These are phyloP conservation scores for Peucedramus taeniatus DNA, from an alignment of 2,113 vertebrate genomes.

Conservation along the genomic window DNA sequence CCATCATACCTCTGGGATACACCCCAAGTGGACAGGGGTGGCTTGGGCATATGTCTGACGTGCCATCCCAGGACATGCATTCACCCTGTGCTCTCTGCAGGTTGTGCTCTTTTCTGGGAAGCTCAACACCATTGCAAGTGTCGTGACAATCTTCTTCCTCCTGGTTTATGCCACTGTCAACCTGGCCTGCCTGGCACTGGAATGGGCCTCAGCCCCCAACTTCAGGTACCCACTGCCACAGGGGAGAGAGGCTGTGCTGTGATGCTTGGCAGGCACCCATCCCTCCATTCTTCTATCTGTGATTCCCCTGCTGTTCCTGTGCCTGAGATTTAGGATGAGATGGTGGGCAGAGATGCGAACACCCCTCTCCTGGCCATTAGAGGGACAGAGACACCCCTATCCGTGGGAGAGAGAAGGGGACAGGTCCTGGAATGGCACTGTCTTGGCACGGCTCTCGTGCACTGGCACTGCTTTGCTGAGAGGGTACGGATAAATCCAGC, in stretches of 20 bases:
- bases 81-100: conserved; percentile 56
- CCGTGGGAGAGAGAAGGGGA: neutral
- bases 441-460: neutral
- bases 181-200: conserved; percentile 85
- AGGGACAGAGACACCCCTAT: neutral
- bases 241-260: neutral
- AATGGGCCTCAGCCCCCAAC: conserved; percentile 92
- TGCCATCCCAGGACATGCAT: neutral
- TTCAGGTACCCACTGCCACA: conserved; percentile 74
- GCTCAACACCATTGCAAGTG: conserved; percentile 89
- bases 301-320: neutral
- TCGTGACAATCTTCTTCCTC: conserved; percentile 90
- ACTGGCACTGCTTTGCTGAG: neutral
- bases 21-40: neutral
- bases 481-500: neutral
- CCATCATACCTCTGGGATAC: rapidly evolving
- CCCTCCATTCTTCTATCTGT: neutral
- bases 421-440: neutral
- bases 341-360: neutral
- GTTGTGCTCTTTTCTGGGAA: conserved; percentile 89
- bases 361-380: neutral
- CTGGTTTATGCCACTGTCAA: conserved; percentile 89
- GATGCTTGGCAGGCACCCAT: neutral
- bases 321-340: neutral
- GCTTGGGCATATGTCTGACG: rapidly evolving